Conservation (phyloP, 1,140 invertebrate species). For the Leptopilina clavipes region DNA sequence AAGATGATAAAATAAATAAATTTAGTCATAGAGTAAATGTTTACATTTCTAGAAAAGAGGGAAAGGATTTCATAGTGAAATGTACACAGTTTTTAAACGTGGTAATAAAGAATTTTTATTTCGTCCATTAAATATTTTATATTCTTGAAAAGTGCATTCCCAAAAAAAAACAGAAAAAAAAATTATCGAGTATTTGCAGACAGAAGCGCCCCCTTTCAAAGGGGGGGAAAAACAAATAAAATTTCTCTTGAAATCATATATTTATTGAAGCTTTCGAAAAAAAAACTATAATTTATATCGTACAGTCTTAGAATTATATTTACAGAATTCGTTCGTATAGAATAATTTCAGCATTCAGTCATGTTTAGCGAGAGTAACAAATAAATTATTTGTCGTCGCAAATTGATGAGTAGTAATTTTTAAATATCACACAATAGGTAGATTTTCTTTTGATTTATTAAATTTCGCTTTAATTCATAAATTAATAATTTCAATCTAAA, state of each 20-base stretch:
- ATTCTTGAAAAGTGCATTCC: constrained; percentile 17
- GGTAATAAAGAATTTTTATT: constrained; percentile 26
- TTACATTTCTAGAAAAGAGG: neutral
- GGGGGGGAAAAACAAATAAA: neutral
- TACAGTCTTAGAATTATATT: constrained; percentile 26
- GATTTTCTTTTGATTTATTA: neutral
- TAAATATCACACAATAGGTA: constrained; percentile 5
- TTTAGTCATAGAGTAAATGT: neutral
- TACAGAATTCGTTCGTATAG: neutral
- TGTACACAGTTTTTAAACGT: constrained; percentile 10
- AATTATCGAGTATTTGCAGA: constrained; percentile 27
- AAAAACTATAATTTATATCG: constrained; percentile 15
- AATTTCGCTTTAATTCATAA: too few relatives aligned
- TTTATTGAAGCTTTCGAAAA: constrained; percentile 18
- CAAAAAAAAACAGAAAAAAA: neutral
- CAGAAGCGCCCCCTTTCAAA: neutral
- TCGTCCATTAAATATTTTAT: constrained; percentile 30
- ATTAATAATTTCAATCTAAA: too few relatives aligned
- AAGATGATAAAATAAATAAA: neutral
- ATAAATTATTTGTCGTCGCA: neutral
- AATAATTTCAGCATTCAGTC: constrained; percentile 23
- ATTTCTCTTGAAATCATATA: neutral
- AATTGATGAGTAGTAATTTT: neutral
- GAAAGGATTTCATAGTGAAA: neutral
- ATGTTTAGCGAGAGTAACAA: neutral